Conservation (phyloP, 1,140 invertebrate species). For the Maconellicoccus hirsutus region DNA sequence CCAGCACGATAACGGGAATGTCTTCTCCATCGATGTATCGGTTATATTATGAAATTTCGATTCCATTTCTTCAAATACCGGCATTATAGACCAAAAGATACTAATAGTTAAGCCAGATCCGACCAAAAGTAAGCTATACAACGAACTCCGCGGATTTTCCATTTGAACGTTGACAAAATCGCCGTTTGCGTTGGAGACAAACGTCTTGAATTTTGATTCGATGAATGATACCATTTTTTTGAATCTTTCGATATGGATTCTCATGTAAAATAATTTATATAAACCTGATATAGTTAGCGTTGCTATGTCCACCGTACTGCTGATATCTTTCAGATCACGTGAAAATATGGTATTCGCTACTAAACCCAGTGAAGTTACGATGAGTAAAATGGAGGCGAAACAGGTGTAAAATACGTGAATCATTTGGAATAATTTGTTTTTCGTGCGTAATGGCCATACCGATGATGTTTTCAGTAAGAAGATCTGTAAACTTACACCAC, state of each 20-base stretch:
- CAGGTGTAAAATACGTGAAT: background rate
- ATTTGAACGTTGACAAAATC: background rate
- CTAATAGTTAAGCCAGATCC: background rate
- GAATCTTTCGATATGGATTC: background rate
- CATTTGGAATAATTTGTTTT: background rate
- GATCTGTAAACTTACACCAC: background rate
- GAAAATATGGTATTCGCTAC: background rate
- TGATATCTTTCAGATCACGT: constrained; percentile 15
- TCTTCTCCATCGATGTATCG: background rate
- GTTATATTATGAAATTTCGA: background rate
- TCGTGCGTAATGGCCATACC: background rate
- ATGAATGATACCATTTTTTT: background rate
- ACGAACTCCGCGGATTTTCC: background rate
- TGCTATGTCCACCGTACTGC: constrained; percentile 19
- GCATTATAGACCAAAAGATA: background rate
- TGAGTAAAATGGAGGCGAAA: background rate
- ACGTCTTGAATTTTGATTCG: background rate
- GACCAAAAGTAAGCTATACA: background rate
- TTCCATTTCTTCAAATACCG: background rate
- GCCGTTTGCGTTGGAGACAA: background rate
- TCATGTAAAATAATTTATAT: constrained; percentile 15
- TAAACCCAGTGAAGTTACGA: background rate
- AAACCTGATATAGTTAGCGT: constrained; percentile 19
- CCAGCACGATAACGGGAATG: background rate
- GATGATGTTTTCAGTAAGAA: background rate